Conservation (phyloP, 2,797 vertebrate species). For the Psittacula derbiana region DNA sequence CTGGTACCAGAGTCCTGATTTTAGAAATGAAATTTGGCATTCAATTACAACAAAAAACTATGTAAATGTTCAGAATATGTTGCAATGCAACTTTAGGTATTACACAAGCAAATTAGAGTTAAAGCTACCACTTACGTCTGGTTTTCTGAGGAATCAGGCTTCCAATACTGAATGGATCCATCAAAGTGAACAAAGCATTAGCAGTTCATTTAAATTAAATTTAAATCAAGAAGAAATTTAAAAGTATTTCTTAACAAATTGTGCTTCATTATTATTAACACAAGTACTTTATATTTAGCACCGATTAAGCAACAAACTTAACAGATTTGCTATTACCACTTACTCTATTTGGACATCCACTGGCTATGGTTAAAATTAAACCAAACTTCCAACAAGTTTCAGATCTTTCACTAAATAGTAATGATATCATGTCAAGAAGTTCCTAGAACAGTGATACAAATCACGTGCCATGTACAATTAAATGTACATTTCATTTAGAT, state of each 20-base stretch:
- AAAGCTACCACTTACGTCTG: not conserved
- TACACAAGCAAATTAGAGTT: not conserved
- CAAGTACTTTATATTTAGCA: not conserved
- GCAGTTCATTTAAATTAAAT: not conserved
- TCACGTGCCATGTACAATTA: not conserved
- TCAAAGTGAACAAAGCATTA: not conserved
- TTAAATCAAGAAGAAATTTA: not conserved
- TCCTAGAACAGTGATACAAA: not conserved
- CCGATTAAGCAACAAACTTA: not conserved
- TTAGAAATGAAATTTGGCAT: not conserved
- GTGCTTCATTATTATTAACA: not conserved
- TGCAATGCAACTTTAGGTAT: not conserved
- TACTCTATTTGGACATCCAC: not conserved
- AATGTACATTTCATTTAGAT: constrained; percentile 6
- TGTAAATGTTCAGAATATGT: not conserved
- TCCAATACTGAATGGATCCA: not conserved
- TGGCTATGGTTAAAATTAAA: not conserved
- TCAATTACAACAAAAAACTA: not conserved
- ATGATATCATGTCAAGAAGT: not conserved
- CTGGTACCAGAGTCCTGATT: not conserved
- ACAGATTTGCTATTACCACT: not conserved
- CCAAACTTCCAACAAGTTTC: not conserved
- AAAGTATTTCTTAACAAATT: not conserved
- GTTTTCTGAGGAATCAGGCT: not conserved
- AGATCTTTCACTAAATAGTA: not conserved